Conservation (phyloP, 2,888 invertebrate species). For the Andricus quercusramuli region DNA sequence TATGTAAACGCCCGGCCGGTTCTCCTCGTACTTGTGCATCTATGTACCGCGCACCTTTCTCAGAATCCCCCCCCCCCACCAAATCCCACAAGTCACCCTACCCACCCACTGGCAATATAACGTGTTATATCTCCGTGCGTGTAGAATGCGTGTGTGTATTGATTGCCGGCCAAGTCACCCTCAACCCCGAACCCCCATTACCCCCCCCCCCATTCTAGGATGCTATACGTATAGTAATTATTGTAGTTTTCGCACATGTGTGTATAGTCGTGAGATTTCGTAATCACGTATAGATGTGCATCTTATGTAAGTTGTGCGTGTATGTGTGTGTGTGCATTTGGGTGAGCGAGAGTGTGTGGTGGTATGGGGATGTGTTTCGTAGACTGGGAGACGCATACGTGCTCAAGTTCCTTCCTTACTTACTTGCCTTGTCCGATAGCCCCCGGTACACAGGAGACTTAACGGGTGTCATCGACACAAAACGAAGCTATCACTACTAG, state of each 20-base stretch:
- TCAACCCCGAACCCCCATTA: constrained; percentile 52
- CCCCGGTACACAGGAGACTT: constrained; percentile 64
- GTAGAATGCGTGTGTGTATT: constrained; percentile 71
- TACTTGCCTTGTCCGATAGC: constrained; percentile 72
- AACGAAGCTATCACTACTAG: constrained; percentile 18
- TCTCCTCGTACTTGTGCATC: constrained; percentile 60
- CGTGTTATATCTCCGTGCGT: constrained; percentile 38
- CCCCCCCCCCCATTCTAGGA: constrained; percentile 37
- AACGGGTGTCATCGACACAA: constrained; percentile 70
- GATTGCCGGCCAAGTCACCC: constrained; percentile 76
- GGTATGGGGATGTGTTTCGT: constrained; percentile 40
- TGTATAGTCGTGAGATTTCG: constrained; percentile 74
- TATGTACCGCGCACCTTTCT: constrained; percentile 43
- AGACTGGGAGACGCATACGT: constrained; percentile 47
- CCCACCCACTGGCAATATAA: neutral
- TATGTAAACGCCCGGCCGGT: constrained; percentile 72
- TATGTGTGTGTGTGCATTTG: constrained; percentile 44
- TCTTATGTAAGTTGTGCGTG: constrained; percentile 47
- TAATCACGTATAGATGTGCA: constrained; percentile 62
- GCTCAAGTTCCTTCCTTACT: constrained; percentile 64
- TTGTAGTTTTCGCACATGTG: constrained; percentile 74
- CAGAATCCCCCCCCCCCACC: constrained; percentile 38
- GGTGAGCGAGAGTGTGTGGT: constrained; percentile 39
- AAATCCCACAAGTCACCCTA: neutral
- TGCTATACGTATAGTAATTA: constrained; percentile 72